These are phyloP conservation scores for Gymnothorax reevesii DNA, from an alignment of 2,797 vertebrate species.

Conservation along the genomic window DNA sequence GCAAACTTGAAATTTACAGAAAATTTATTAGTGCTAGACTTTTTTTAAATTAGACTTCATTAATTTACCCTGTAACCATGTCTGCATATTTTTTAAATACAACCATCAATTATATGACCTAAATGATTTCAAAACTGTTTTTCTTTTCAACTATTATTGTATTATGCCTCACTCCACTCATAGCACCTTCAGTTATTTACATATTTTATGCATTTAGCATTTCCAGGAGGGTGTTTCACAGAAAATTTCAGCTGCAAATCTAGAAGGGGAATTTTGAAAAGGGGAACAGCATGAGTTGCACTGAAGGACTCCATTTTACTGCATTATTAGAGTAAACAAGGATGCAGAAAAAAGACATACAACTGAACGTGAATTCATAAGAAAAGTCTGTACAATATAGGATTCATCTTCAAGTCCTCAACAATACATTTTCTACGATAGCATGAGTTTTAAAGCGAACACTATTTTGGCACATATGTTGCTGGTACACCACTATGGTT, in stretches of 20 bases:
- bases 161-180: not conserved
- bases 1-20: no score
- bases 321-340: not conserved
- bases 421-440: not conserved
- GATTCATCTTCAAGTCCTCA: not conserved
- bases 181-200: not conserved
- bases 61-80: not conserved
- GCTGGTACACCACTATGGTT: not conserved
- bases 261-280: not conserved
- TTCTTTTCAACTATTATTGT: not conserved
- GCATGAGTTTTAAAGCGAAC: not conserved
- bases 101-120: not conserved
- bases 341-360: not conserved
- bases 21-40: no score
- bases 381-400: not conserved
- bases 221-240: not conserved
- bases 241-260: not conserved
- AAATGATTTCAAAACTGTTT: not conserved
- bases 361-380: not conserved
- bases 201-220: not conserved
- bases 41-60: no score
- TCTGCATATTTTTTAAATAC: not conserved
- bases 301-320: not conserved
- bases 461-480: slow-evolving; percentile 12
- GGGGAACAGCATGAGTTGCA: not conserved